Conservation (phyloP, 1,140 invertebrate species). For the Temnothorax nylanderi region DNA sequence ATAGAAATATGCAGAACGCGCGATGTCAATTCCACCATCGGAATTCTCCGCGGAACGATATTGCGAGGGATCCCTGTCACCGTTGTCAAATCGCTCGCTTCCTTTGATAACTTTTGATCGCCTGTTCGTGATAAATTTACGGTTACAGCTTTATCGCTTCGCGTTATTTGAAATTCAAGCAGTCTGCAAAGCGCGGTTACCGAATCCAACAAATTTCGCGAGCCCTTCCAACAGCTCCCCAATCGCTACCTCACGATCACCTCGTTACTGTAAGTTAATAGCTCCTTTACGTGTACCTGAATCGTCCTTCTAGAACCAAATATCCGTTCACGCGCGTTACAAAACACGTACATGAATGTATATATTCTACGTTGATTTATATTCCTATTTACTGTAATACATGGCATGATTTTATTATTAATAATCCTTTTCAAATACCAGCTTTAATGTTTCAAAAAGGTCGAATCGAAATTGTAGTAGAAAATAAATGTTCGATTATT, state of each 20-base stretch:
- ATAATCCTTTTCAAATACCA: neutral
- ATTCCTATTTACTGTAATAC: neutral
- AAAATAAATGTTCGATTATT: neutral
- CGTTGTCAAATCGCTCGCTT: conserved; percentile 8
- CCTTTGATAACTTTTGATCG: conserved; percentile 4
- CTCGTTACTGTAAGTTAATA: conserved; percentile 42
- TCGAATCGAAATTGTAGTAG: neutral
- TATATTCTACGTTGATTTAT: neutral
- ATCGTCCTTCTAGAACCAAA: neutral
- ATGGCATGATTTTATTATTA: neutral
- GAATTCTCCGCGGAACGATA: neutral
- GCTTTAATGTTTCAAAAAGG: neutral
- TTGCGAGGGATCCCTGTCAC: neutral
- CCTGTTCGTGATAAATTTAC: conserved; percentile 27
- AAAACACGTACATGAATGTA: neutral
- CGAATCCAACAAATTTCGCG: conserved; percentile 43
- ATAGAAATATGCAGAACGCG: neutral
- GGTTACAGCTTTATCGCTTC: conserved; percentile 29
- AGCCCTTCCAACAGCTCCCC: neutral
- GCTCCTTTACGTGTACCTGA: conserved; percentile 8
- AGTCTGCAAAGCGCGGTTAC: conserved; percentile 21
- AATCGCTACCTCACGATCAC: conserved; percentile 25
- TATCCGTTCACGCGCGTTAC: neutral
- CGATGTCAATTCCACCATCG: neutral
- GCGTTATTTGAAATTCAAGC: conserved; percentile 44